A percentile compares a stretch with the other conserved stretches of the same genome.
These are phyloP conservation scores for Taxidea taxus DNA, from an alignment of 2,113 vertebrate species.

Conservation along the genomic window DNA sequence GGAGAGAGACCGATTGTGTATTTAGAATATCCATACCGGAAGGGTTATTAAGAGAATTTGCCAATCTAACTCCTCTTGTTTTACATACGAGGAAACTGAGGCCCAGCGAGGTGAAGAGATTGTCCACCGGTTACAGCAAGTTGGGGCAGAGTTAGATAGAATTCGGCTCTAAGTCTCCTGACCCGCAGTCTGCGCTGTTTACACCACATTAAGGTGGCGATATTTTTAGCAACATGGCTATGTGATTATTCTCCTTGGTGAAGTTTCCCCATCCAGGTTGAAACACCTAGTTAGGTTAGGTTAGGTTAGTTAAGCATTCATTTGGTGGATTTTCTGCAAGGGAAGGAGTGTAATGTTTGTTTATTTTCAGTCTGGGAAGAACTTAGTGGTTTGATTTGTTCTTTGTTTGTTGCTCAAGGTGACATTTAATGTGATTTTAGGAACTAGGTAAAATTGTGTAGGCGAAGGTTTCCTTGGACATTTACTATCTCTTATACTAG, in stretches of 20 bases:
- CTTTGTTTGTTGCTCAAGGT: conserved; percentile 33
- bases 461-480: not conserved
- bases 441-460: conserved; percentile 37
- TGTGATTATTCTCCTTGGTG: conserved; percentile 34
- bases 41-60: conserved; percentile 36
- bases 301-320: conserved; percentile 36
- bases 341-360: not conserved
- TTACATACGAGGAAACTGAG: conserved; percentile 44
- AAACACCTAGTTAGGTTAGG: conserved; percentile 38
- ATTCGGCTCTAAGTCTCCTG: not conserved
- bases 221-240: conserved; percentile 65
- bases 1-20: not conserved
- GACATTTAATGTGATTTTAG: conserved; percentile 49
- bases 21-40: not conserved
- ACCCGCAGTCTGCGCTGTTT: not conserved
- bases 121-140: not conserved
- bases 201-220: not conserved
- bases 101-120: not conserved
- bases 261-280: conserved; percentile 34
- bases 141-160: conserved; percentile 55
- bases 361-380: conserved; percentile 15
- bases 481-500: not conserved
- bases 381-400: conserved; percentile 44
- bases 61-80: conserved; percentile 17
- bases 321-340: conserved; percentile 40